phyloP scores from a whole-genome alignment of 64 coral and sea anemone species.

The Platygyra sinensis region DNA sequence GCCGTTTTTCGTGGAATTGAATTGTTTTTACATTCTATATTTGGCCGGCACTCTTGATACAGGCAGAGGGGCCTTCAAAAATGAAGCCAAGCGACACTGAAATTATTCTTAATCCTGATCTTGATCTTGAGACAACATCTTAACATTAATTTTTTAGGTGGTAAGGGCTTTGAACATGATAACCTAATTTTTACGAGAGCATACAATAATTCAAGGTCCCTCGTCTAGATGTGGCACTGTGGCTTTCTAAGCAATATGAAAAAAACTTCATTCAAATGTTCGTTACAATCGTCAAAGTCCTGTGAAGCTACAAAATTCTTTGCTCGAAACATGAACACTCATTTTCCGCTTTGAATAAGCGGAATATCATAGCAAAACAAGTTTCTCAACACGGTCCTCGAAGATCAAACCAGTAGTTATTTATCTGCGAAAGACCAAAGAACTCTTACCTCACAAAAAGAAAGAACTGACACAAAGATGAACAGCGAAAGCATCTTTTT shows the following conservation, averaged over 20 bases:
- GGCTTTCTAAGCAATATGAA: not conserved
- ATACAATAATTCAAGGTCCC: too few relatives aligned
- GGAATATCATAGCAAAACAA: not conserved
- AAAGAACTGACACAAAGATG: not conserved
- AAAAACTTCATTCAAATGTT: not conserved
- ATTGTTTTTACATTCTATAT: too few relatives aligned
- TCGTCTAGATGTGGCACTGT: too few relatives aligned
- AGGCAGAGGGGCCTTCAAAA: too few relatives aligned
- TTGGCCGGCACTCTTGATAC: too few relatives aligned
- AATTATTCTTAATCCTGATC: not conserved
- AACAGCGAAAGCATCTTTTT: not conserved
- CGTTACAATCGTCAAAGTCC: not conserved
- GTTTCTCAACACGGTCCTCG: not conserved
- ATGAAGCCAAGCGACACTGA: too few relatives aligned
- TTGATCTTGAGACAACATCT: not conserved
- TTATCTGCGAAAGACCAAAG: not conserved
- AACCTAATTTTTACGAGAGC: not conserved
- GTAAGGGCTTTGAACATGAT: not conserved
- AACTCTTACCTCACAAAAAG: slow-evolving; percentile 10
- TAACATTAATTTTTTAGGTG: not conserved
- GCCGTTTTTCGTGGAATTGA: too few relatives aligned
- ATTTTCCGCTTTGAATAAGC: not conserved
- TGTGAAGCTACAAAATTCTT: not conserved
- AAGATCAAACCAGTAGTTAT: not conserved
- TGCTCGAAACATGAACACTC: not conserved